phyloP scores from a whole-genome alignment of 2,888 invertebrate species.

The Eilema caniola region DNA sequence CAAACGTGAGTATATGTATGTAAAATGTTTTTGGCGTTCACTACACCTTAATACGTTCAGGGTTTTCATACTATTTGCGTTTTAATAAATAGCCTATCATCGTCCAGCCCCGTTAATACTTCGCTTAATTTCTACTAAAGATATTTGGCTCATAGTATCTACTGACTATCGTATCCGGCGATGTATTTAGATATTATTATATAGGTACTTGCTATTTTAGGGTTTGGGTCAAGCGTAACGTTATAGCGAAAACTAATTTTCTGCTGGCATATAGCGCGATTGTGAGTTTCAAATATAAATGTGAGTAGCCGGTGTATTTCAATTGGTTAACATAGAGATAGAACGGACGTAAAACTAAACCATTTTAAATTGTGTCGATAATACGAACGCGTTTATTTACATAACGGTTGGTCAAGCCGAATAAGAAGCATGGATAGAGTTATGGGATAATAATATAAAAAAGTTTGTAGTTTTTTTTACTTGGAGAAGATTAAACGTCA shows the following conservation, averaged over 20 bases:
- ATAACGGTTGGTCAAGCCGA: no score
- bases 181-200: conserved; percentile 49
- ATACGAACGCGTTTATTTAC: no score
- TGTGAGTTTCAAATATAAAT: no score
- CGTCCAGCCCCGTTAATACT: conserved; percentile 1
- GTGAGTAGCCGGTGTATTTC: no score
- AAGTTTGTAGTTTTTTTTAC: no score
- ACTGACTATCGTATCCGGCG: conserved; percentile 12
- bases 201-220: conserved; percentile 40
- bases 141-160: conserved; percentile 21
- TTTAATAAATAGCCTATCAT: background rate
- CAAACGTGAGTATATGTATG: background rate
- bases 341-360: no score
- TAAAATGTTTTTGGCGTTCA: background rate
- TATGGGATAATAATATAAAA: no score
- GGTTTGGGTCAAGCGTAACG: conserved; percentile 8
- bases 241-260: background rate
- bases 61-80: background rate
- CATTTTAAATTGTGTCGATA: no score
- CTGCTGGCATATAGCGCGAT: no score
- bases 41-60: background rate
- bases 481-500: no score
- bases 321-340: no score
- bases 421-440: no score
- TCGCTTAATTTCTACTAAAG: conserved; percentile 21